Conservation (phyloP, 2,113 vertebrate genomes). For the Machaerirhynchus nigripectus region DNA sequence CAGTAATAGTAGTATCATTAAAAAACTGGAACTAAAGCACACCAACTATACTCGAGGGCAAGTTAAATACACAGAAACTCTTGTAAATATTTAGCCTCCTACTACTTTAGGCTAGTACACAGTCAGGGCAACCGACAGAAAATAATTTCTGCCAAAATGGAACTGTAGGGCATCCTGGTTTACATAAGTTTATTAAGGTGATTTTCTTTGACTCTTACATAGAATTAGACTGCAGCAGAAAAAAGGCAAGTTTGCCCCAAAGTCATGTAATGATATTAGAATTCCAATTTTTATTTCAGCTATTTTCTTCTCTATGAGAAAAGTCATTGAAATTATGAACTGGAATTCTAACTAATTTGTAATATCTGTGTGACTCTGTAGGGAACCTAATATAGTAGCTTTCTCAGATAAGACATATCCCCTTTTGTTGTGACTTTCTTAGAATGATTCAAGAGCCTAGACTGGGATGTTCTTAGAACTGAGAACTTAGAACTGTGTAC, state of each 20-base stretch:
- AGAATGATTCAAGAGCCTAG: not conserved
- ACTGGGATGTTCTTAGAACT: not conserved
- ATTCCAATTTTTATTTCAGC: not conserved
- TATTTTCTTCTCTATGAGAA: not conserved
- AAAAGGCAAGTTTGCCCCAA: not conserved
- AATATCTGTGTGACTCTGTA: not conserved
- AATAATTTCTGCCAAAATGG: not conserved
- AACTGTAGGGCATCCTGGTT: not conserved
- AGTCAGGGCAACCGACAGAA: not conserved
- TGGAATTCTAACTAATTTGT: not conserved
- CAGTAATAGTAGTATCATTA: slow-evolving; percentile 66
- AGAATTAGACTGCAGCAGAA: not conserved
- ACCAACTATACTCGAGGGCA: slow-evolving; percentile 55
- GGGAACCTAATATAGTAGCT: not conserved
- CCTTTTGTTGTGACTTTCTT: not conserved
- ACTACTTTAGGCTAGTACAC: not conserved
- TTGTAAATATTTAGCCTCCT: slow-evolving; percentile 57
- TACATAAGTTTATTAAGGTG: not conserved
- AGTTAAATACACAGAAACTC: slow-evolving; percentile 49
- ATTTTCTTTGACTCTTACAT: not conserved
- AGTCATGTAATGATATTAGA: not conserved
- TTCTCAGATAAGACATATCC: not conserved
- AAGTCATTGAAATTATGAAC: not conserved
- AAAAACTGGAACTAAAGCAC: slow-evolving; percentile 68
- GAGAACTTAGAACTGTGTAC: not conserved